Evolutionary conservation across 2,113 vertebrate genomes (phyloP).

Genomic region (Sebastes fasciatus): DNA sequence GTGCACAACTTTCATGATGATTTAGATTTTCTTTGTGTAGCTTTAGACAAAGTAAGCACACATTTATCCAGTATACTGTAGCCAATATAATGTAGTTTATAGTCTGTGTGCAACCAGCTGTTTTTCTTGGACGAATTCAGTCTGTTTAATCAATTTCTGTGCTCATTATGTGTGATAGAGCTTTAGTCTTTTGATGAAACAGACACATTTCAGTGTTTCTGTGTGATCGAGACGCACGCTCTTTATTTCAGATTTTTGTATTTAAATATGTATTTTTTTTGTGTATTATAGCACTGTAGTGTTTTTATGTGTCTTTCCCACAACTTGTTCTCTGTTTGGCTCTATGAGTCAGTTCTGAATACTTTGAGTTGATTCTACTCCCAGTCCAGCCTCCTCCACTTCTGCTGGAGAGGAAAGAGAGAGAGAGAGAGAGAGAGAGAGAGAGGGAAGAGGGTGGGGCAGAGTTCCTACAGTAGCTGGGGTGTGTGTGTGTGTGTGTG

Average conservation of each 20-base stretch:
- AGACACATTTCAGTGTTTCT: not conserved
- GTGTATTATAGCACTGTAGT: not conserved
- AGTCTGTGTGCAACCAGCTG: not conserved
- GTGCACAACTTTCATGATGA: not conserved
- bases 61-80: not conserved
- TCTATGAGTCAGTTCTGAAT: constrained; percentile 9
- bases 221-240: not conserved
- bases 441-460: constrained; percentile 48
- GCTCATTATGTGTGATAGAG: not conserved
- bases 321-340: not conserved
- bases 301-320: not conserved
- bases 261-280: not conserved
- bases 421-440: constrained; percentile 31
- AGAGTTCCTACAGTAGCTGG: constrained; percentile 38
- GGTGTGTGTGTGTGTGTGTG: constrained; percentile 9
- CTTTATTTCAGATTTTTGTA: not conserved
- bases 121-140: not conserved
- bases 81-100: not conserved
- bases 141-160: not conserved
- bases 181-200: not conserved
- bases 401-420: constrained; percentile 29
- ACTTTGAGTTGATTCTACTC: constrained; percentile 9
- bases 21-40: not conserved
- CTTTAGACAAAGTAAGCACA: not conserved
- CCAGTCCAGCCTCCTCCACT: constrained; percentile 51